phyloP scores from a whole-genome alignment of 2,797 vertebrate genomes.

The Meda fulgida region DNA sequence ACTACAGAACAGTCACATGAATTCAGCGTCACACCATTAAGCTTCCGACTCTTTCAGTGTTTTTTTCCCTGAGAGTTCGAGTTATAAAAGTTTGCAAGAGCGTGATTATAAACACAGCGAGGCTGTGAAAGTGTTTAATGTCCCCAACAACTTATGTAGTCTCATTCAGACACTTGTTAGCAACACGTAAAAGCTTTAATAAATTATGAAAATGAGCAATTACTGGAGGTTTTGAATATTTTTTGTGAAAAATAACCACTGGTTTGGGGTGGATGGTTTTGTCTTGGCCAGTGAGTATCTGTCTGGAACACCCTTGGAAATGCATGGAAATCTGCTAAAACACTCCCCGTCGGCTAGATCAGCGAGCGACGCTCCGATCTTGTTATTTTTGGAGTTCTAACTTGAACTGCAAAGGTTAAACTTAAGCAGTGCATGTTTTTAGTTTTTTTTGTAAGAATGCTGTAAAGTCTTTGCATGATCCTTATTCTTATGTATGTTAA shows the following conservation, averaged over 20 bases:
- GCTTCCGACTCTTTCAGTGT: no score
- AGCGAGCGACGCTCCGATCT: neutral
- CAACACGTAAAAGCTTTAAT: neutral
- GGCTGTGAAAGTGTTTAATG: neutral
- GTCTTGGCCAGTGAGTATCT: neutral
- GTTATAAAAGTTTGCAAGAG: no score
- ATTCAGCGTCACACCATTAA: no score
- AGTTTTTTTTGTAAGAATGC: neutral
- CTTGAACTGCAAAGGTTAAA: neutral
- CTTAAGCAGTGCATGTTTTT: constrained; percentile 16
- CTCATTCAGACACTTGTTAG: neutral
- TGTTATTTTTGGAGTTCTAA: neutral
- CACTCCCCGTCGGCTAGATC: neutral
- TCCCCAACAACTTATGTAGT: neutral
- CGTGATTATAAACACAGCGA: no score
- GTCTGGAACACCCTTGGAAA: neutral
- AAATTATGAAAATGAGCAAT: neutral
- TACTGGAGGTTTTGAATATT: neutral
- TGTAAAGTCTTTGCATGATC: constrained; percentile 14
- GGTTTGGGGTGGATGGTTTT: neutral
- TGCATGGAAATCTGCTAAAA: neutral
- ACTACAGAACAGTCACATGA: no score
- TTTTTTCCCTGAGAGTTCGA: no score
- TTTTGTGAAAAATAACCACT: neutral
- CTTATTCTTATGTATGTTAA: neutral